These are phyloP conservation scores for Lasius fuliginosus DNA, from an alignment of 2,888 invertebrate species.

Conservation along the genomic window DNA sequence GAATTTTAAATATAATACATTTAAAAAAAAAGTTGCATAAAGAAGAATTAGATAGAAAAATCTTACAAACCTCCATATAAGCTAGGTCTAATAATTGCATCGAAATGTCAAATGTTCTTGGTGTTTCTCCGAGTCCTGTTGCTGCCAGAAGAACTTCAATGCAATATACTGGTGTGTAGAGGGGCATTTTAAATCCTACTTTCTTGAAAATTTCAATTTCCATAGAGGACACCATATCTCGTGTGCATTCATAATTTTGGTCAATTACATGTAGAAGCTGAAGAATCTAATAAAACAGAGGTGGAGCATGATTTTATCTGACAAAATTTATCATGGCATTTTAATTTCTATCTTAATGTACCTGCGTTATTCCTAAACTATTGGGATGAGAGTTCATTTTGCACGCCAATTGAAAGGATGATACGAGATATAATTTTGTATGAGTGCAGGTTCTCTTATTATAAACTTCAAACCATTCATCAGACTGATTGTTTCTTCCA, in stretches of 20 bases:
- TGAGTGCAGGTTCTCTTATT: constrained; percentile 70
- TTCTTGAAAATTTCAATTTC: constrained; percentile 80
- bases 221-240: constrained; percentile 68
- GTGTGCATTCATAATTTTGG: constrained; percentile 72
- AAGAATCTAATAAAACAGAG: constrained; percentile 74
- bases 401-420: constrained; percentile 83
- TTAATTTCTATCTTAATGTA: neutral
- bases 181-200: constrained; percentile 71
- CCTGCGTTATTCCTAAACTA: constrained; percentile 73
- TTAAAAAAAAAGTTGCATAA: neutral
- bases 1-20: neutral
- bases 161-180: constrained; percentile 67
- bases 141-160: constrained; percentile 67
- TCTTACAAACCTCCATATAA: constrained; percentile 76
- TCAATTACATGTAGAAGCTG: constrained; percentile 75
- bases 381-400: constrained; percentile 80
- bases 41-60: neutral
- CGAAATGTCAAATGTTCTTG: constrained; percentile 40
- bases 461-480: constrained; percentile 68
- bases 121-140: constrained; percentile 58
- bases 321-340: neutral
- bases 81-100: constrained; percentile 63
- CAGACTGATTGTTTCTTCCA: constrained; percentile 31
- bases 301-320: neutral
- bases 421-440: constrained; percentile 79